Evolutionary conservation across 2,888 invertebrate species (phyloP).

Genomic region (Microctonus aethiopoides): DNA sequence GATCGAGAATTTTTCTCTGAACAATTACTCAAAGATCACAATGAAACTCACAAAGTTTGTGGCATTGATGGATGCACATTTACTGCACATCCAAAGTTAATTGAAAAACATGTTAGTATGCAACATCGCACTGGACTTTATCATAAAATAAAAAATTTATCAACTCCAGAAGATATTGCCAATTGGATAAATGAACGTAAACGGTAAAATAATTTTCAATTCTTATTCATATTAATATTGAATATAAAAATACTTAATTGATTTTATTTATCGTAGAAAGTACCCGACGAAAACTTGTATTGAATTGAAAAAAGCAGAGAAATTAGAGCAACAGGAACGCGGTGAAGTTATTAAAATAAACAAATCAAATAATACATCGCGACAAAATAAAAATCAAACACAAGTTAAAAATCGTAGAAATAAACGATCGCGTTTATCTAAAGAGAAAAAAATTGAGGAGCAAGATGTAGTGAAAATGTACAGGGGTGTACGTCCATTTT

Average conservation of each 20-base stretch:
- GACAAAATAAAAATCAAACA: slow-evolving; percentile 33
- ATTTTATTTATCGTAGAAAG: slow-evolving; percentile 66
- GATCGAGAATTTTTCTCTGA: slow-evolving; percentile 77
- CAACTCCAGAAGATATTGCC: slow-evolving; percentile 83
- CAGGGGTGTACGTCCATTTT: slow-evolving; percentile 16
- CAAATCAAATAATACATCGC: slow-evolving; percentile 43
- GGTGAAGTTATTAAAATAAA: slow-evolving; percentile 77
- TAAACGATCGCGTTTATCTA: slow-evolving; percentile 61
- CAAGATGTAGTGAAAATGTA: neutral
- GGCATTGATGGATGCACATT: slow-evolving; percentile 84
- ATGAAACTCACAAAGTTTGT: slow-evolving; percentile 81
- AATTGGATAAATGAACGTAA: slow-evolving; percentile 88
- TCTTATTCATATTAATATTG: slow-evolving; percentile 2
- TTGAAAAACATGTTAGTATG: slow-evolving; percentile 83
- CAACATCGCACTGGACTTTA: slow-evolving; percentile 89
- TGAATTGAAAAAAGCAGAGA: slow-evolving; percentile 73
- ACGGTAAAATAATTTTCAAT: slow-evolving; percentile 63
- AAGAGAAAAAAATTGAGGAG: neutral
- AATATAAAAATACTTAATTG: neutral
- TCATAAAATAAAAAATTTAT: slow-evolving; percentile 78
- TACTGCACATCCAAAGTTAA: slow-evolving; percentile 80
- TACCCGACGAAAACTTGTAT: slow-evolving; percentile 81
- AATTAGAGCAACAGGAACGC: slow-evolving; percentile 76
- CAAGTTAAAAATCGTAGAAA: slow-evolving; percentile 64
- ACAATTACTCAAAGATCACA: slow-evolving; percentile 75